These are phyloP conservation scores for Chrysolina americana DNA, from an alignment of 2,888 invertebrate genomes.

Conservation along the genomic window DNA sequence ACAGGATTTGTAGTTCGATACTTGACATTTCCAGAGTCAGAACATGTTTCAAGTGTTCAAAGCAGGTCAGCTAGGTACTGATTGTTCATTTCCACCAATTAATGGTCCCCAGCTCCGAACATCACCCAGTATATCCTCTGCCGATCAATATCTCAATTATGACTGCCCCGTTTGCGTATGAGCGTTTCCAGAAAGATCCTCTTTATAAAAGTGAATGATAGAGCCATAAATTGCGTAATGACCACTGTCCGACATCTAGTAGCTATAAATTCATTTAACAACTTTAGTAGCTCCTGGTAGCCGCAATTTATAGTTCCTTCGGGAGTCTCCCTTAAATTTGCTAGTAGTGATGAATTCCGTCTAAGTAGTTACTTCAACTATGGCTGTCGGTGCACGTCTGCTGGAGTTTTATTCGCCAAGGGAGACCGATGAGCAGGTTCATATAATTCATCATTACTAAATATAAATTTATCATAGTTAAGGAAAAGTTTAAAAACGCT, in stretches of 20 bases:
- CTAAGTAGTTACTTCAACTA: slow-evolving; percentile 60
- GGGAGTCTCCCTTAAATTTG: slow-evolving; percentile 61
- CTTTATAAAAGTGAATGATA: slow-evolving; percentile 57
- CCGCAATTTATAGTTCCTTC: slow-evolving; percentile 68
- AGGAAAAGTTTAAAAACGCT: no score
- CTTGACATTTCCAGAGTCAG: no score
- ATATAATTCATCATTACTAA: neutral
- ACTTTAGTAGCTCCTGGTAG: slow-evolving; percentile 68
- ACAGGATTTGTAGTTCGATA: no score
- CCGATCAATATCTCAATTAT: neutral
- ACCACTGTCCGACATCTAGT: slow-evolving; percentile 68
- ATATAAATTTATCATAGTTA: no score
- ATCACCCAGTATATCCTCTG: neutral
- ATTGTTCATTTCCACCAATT: no score
- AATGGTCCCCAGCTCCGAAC: neutral
- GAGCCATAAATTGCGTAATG: slow-evolving; percentile 67
- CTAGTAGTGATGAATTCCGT: slow-evolving; percentile 59
- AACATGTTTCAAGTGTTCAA: no score
- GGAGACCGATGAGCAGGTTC: slow-evolving; percentile 39
- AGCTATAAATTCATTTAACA: slow-evolving; percentile 71
- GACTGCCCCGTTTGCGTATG: neutral
- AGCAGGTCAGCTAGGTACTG: no score
- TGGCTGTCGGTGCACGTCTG: slow-evolving; percentile 41
- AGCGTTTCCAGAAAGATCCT: slow-evolving; percentile 39
- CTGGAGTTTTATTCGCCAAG: slow-evolving; percentile 41